Conservation (phyloP, 2,113 vertebrate species). For the Ailurus styani region DNA sequence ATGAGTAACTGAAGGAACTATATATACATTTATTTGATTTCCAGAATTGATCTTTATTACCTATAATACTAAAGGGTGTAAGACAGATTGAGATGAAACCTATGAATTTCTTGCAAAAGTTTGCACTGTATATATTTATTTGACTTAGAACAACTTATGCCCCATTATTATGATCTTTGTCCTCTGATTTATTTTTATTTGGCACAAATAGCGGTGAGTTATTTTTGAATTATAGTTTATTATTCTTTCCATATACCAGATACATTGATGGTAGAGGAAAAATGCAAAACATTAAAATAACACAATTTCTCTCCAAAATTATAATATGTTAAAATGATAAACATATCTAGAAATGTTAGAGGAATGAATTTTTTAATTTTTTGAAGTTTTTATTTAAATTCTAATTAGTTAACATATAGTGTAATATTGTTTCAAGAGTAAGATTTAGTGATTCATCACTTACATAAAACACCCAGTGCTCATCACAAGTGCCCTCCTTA, state of each 20-base stretch:
- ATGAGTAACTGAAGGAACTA: neutral
- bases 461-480: neutral
- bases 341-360: neutral
- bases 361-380: neutral
- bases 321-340: neutral
- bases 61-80: neutral
- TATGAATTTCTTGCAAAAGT: neutral
- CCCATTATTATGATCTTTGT: slow-evolving; percentile 33
- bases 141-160: neutral
- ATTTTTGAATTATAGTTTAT: neutral
- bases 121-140: neutral
- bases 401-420: neutral
- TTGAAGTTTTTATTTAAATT: neutral
- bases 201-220: neutral
- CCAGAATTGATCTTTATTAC: neutral
- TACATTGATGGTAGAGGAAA: neutral
- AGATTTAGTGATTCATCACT: neutral
- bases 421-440: neutral
- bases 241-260: slow-evolving; percentile 35
- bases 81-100: neutral
- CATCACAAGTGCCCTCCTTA: neutral
- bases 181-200: neutral
- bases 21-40: neutral
- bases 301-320: neutral
- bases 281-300: neutral